Evolutionary conservation across 2,113 vertebrate species (phyloP).

Genomic region (Xiphophorus maculatus): DNA sequence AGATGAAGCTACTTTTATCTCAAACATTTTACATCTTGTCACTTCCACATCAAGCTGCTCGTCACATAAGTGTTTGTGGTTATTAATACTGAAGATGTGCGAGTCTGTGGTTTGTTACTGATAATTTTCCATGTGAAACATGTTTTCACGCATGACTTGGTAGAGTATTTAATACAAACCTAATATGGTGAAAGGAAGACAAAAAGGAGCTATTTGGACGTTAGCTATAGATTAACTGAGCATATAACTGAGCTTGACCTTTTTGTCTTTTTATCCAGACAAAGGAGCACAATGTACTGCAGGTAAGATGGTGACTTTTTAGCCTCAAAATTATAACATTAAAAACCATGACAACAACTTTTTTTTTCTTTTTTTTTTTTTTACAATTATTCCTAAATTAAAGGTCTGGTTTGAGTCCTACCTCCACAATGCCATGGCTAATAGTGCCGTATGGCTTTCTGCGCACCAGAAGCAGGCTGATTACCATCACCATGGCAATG

Average conservation of each 20-base stretch:
- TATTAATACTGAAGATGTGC: neutral
- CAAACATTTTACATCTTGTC: too few relatives aligned
- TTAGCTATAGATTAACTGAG: too few relatives aligned
- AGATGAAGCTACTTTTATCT: too few relatives aligned
- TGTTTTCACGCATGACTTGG: neutral
- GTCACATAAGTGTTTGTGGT: too few relatives aligned
- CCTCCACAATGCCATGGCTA: conserved; percentile 88
- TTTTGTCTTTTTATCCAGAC: neutral
- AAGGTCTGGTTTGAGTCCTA: conserved; percentile 51
- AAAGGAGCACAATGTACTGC: neutral
- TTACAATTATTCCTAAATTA: neutral
- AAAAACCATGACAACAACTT: neutral
- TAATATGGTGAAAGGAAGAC: neutral
- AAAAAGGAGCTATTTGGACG: too few relatives aligned
- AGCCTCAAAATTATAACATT: neutral
- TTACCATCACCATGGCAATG: conserved; percentile 88
- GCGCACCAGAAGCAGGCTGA: conserved; percentile 86
- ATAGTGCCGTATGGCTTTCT: conserved; percentile 88
- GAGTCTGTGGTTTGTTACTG: too few relatives aligned
- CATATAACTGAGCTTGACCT: neutral
- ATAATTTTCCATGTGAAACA: neutral
- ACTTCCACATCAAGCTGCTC: too few relatives aligned
- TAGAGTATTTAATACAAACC: neutral
- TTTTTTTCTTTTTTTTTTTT: neutral
- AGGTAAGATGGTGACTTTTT: neutral